A percentile compares a stretch with the other conserved stretches of the same genome.
Conservation (phyloP, 2,113 vertebrate species). For the Budorcas taxicolor region DNA sequence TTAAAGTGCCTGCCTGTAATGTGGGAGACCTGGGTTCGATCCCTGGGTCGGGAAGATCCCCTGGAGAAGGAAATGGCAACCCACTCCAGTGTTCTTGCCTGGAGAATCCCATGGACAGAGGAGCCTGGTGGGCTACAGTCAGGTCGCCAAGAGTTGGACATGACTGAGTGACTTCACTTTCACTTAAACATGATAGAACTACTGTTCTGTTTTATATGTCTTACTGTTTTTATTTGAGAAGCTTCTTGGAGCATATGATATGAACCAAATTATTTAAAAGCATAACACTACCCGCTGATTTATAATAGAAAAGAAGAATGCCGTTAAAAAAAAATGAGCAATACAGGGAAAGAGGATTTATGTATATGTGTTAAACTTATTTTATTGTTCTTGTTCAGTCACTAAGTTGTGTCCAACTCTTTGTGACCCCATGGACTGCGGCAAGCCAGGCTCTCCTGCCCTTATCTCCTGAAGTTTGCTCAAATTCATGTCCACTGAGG, state of each 20-base stretch:
- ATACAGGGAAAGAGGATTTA: neutral
- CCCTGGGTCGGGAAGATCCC: no score
- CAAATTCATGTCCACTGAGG: neutral
- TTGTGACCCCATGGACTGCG: neutral
- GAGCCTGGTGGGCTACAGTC: no score
- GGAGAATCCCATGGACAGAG: no score
- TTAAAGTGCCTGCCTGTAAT: no score
- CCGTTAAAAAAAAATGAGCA: neutral
- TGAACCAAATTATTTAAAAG: conserved; percentile 8
- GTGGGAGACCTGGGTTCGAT: no score
- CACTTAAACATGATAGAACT: neutral
- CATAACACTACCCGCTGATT: neutral
- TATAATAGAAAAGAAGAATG: conserved; percentile 6
- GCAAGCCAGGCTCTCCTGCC: neutral
- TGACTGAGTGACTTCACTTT: no score
- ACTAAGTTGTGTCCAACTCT: neutral
- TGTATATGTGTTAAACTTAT: neutral
- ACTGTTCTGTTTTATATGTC: neutral
- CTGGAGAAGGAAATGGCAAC: no score
- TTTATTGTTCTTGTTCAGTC: neutral
- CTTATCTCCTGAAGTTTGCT: neutral
- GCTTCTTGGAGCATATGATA: neutral
- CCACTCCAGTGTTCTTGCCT: no score
- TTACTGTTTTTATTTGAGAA: neutral
- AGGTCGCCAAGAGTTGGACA: no score